Base-by-base conservation (phyloP, 2,797 vertebrate genomes). In the Lates japonicus region DNA sequence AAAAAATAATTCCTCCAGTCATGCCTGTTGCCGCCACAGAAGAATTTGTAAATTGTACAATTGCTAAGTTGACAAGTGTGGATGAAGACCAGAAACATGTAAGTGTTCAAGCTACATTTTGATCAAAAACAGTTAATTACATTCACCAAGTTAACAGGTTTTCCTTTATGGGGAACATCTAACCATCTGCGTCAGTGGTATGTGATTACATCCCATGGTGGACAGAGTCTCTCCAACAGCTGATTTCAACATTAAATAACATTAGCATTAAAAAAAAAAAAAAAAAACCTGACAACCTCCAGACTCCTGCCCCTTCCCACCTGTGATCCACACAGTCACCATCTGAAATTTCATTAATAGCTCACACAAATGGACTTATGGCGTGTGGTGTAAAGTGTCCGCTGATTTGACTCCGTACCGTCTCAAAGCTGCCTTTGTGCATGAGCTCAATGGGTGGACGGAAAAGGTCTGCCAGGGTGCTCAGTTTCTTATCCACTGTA, bases 381-480 rank as follows among this genome's bases (percentile, higher is more conserved):
- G 17, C 0, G 5, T 55, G 70, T 31, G 42, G 74, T 81, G 72
- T 64, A 75, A 81, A 63, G 42, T 84, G 71, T 86, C 81, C 37
- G 2, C 62, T 25, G 73, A 82, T 62, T 29, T 46, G 78, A 83
- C 70, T 86, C 54, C 97, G 95, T 91, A 99, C 98, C 83, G 98
- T 99, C 95, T 99, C 98, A 95, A 99, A 99, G 95, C 98, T 99
- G 92, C 98, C 98, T 95, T 99, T 99, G 95, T 99, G 98, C 98
- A 99, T 99, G 90, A 99, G 96, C 88, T 99, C 98, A 84, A 99
- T 99, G 74, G 98, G 98, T 72, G 98, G 98, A 80, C 98, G 96
- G 94, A 99, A 99, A 49, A 99, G 97, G 92, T 99, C 98, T 69
- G 98, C 98, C 89, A 99, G 93, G 7, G 98, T 99, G 77, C 98